Evolutionary conservation across 2,113 vertebrate species (phyloP), one percentile per base, ranked within the genome.

Genomic region (Sebastes schlegelii): DNA sequence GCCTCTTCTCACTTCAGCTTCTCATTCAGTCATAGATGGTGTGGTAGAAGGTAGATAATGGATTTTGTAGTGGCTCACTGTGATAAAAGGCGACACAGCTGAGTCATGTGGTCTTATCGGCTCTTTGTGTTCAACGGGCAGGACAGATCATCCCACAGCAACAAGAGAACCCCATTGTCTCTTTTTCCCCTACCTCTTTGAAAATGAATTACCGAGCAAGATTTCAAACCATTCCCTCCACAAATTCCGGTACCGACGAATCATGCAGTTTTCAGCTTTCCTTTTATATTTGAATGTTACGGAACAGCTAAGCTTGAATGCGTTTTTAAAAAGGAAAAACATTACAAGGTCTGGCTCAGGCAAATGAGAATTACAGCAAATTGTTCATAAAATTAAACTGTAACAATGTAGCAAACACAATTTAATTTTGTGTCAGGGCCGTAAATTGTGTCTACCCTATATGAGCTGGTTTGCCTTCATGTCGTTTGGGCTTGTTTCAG

Each of bases 311-410:
- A 74, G 66, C 65, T 76, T 8, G 14, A 74, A 69, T 70, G 23
- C 8, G 43, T 67, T 84, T 85, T 82, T 55, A 71, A 73, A 77
- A 60, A 74, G 57, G 14, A 84, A 84, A 84, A 86, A 87, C 52
- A 79, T 70, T 63, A 52, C 68, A n/a, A 21, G 43, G 49, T 74
- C 64, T 66, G 74, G 79, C 76, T 81, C 54, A 73, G 66, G 74
- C 43, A 76, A 84, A 74, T 13, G 26, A 62, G 57, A 88, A 85
- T 80, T 45, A 77, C 5, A 71, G 79, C 64, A 92, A 90, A 88
- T 84, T 13, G 60, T 81, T 83, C 5, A 74, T 89, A 83, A 88
- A 92, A 91, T 88, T 73, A 84, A 89, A 91, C 49, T 84, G 34
- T 71, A 78, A 67, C 82, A 84, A 76, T 80, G 51, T 46, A 85